Evolutionary conservation across 2,888 invertebrate species (phyloP).

Genomic region (Ormyrus rosae): DNA sequence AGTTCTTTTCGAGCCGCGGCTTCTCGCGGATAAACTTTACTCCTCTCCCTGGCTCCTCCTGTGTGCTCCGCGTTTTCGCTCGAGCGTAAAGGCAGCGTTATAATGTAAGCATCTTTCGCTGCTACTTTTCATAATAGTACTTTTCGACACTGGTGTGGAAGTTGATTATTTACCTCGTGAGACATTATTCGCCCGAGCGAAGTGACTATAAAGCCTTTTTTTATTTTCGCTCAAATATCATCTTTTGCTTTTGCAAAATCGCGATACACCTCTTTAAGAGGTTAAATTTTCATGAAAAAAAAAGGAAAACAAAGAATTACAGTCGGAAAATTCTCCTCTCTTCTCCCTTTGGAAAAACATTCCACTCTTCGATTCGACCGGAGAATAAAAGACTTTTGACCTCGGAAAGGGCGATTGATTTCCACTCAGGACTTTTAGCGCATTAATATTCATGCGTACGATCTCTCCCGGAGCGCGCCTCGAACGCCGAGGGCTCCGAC

Average conservation of each 20-base stretch:
- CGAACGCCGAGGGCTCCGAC: constrained; percentile 28
- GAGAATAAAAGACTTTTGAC: constrained; percentile 17
- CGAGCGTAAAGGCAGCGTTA: no score
- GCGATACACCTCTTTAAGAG: no score
- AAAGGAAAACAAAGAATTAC: not conserved
- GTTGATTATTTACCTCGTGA: no score
- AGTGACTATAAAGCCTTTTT: no score
- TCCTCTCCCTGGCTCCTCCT: no score
- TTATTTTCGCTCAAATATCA: no score
- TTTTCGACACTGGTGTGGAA: no score
- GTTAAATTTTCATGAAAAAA: no score
- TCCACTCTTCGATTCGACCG: not conserved
- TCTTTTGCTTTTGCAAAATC: no score
- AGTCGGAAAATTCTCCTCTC: not conserved
- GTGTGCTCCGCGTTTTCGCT: not conserved
- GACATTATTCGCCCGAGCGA: no score
- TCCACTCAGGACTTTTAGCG: constrained; percentile 24
- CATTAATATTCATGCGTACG: constrained; percentile 48
- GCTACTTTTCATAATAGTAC: no score
- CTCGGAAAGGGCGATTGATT: constrained; percentile 29
- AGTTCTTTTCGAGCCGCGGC: not conserved
- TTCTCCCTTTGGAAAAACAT: not conserved
- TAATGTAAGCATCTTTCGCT: no score
- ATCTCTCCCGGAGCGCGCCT: constrained; percentile 27
- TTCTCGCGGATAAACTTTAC: constrained; percentile 14